These are phyloP conservation scores for Todus mexicanus DNA, from an alignment of 2,797 vertebrate species.

Conservation along the genomic window DNA sequence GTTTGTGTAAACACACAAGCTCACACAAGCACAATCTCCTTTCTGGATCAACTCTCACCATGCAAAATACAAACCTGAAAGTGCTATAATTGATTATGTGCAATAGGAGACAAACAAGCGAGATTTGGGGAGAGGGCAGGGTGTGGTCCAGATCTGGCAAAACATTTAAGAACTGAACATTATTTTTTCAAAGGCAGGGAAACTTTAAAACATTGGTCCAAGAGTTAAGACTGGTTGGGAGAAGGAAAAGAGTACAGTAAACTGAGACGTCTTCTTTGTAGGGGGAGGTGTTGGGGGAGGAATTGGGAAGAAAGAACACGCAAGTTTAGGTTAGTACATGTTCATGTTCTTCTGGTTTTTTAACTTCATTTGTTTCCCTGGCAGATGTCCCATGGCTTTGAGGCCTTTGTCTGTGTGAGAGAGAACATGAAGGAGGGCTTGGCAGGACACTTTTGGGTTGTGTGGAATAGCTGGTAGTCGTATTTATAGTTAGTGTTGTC, in stretches of 20 bases:
- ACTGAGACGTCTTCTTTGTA: constrained; percentile 22
- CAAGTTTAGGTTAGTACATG: constrained; percentile 70
- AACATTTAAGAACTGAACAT: constrained; percentile 58
- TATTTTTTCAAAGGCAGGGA: constrained; percentile 64
- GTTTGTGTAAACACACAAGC: constrained; percentile 63
- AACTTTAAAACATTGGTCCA: constrained; percentile 54
- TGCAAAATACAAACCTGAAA: constrained; percentile 63
- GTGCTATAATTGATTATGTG: constrained; percentile 62
- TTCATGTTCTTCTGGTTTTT: constrained; percentile 70
- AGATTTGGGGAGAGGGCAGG: constrained; percentile 48
- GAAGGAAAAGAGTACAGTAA: constrained; percentile 27
- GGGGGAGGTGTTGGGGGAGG: constrained; percentile 50
- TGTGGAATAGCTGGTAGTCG: constrained; percentile 53
- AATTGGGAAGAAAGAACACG: constrained; percentile 63
- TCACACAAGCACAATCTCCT: constrained; percentile 50
- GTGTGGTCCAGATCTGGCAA: constrained; percentile 62
- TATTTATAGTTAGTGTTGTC: constrained; percentile 59
- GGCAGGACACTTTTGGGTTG: constrained; percentile 45
- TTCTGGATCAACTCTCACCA: constrained; percentile 53
- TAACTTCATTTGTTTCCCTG: constrained; percentile 70
- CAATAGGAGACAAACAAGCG: constrained; percentile 53
- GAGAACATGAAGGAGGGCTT: constrained; percentile 65
- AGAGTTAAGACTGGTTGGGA: constrained; percentile 41
- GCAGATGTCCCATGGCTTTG: constrained; percentile 69
- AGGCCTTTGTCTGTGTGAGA: constrained; percentile 73